A percentile compares a stretch with the other conserved stretches of the same genome.
Evolutionary conservation across 1,140 invertebrate genomes (phyloP).

Genomic region (Tenebrio molitor): DNA sequence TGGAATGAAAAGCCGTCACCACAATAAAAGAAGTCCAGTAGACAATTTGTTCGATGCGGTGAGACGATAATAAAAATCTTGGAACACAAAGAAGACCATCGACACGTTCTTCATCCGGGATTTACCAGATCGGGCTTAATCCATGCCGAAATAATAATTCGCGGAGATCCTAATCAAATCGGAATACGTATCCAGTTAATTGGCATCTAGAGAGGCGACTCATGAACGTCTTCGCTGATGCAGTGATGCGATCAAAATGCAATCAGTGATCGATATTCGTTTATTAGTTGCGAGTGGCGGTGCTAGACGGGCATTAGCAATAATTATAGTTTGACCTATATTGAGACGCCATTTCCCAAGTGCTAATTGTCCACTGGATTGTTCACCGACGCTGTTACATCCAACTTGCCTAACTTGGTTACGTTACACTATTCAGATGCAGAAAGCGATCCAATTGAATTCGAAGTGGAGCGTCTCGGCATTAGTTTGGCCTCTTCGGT

Average conservation of each 20-base stretch:
- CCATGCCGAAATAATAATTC: too few species aligned
- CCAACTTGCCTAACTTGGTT: slow-evolving; percentile 47
- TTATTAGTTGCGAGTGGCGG: slow-evolving; percentile 48
- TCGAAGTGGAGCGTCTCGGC: slow-evolving; percentile 3
- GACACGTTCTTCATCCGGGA: too few species aligned
- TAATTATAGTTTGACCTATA: slow-evolving; percentile 53
- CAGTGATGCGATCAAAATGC: slow-evolving; percentile 43
- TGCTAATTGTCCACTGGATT: slow-evolving; percentile 52
- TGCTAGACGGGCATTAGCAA: slow-evolving; percentile 44
- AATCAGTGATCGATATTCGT: slow-evolving; percentile 43
- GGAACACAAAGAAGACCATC: too few species aligned
- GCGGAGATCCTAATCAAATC: not conserved
- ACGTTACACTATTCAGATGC: slow-evolving; percentile 45
- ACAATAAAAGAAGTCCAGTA: too few species aligned
- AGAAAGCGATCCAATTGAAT: slow-evolving; percentile 36
- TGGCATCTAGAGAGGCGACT: not conserved
- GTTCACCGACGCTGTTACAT: slow-evolving; percentile 42
- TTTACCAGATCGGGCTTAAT: not conserved
- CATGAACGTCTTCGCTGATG: slow-evolving; percentile 12
- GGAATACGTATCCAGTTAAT: not conserved
- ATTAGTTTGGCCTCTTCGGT: slow-evolving; percentile 25
- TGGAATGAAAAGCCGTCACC: too few species aligned
- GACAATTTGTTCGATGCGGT: too few species aligned
- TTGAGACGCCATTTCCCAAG: slow-evolving; percentile 49
- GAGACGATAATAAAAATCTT: too few species aligned